phyloP scores from a whole-genome alignment of 2,113 vertebrate species.

The Panthera uncia region DNA sequence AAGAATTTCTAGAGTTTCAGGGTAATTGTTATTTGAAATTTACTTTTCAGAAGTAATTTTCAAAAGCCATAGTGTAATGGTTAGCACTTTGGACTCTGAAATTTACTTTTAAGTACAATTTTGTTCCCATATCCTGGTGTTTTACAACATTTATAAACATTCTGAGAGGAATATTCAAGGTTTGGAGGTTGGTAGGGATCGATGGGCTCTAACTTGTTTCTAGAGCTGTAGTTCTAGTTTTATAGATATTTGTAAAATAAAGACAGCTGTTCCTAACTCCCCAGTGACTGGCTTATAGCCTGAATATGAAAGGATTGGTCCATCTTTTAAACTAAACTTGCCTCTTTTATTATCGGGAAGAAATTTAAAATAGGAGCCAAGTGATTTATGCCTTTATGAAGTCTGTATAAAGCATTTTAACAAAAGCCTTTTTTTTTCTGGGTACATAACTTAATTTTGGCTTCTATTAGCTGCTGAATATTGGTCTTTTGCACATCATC shows the following conservation, averaged over 20 bases:
- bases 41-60: not conserved
- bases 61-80: too few species aligned
- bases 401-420: not conserved
- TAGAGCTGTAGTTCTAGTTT: not conserved
- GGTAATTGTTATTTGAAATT: not conserved
- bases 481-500: not conserved
- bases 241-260: not conserved
- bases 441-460: not conserved
- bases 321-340: not conserved
- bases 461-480: not conserved
- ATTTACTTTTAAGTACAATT: not conserved
- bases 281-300: not conserved
- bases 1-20: not conserved
- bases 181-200: not conserved
- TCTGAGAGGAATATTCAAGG: not conserved
- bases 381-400: not conserved
- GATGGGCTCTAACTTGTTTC: not conserved
- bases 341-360: not conserved
- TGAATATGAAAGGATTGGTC: not conserved
- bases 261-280: not conserved
- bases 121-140: not conserved
- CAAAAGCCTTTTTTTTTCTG: not conserved
- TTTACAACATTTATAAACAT: not conserved
- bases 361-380: not conserved
- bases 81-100: too few species aligned